A percentile compares a stretch with the other conserved stretches of the same genome.
Evolutionary conservation across 64 coral and sea anemone genomes (phyloP).

Genomic region (Exaiptasia diaphana): DNA sequence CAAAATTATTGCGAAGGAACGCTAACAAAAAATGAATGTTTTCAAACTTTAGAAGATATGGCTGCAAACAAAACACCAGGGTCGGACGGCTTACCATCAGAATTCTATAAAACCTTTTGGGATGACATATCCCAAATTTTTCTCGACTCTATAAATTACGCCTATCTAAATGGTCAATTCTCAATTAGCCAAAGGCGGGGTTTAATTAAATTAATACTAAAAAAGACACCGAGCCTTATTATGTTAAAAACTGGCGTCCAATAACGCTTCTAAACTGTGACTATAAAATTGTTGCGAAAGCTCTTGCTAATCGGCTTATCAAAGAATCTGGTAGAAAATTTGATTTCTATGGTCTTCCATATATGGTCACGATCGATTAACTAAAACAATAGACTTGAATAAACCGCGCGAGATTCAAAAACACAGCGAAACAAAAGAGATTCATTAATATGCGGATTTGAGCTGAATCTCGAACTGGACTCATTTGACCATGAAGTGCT

Average conservation of each 20-base stretch:
- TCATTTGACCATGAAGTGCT: too few species aligned
- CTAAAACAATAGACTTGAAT: too few species aligned
- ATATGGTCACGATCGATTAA: too few species aligned
- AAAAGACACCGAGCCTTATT: neutral
- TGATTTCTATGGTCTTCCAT: too few species aligned
- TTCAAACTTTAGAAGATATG: neutral
- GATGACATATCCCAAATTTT: neutral
- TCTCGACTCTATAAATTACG: neutral
- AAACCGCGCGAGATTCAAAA: too few species aligned
- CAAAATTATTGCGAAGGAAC: neutral
- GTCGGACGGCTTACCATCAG: neutral
- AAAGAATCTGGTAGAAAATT: too few species aligned
- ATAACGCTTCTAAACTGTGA: constrained; percentile 10
- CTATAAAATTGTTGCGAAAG: constrained; percentile 26
- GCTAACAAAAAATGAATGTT: neutral
- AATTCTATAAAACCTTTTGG: constrained; percentile 3
- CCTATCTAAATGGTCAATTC: neutral
- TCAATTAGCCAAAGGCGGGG: neutral
- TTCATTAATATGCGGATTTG: too few species aligned
- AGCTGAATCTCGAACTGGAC: too few species aligned
- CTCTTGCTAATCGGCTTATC: neutral
- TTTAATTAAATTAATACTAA: neutral
- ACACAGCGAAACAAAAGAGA: too few species aligned
- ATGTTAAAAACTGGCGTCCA: constrained; percentile 25
- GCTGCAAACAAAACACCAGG: neutral